Conservation (phyloP, 1,140 invertebrate genomes). For the Drosophila eugracilis region DNA sequence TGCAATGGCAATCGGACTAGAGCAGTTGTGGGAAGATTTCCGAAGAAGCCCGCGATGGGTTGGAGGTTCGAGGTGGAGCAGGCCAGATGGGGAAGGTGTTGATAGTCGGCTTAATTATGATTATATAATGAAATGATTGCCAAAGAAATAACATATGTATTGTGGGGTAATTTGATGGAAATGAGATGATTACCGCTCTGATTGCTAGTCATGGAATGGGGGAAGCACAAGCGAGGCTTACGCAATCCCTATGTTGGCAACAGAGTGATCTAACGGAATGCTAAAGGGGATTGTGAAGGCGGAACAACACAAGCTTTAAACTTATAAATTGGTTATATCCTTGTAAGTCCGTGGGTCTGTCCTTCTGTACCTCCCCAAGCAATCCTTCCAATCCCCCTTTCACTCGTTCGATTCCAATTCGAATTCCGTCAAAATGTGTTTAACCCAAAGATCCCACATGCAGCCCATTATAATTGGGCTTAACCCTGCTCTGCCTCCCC, state of each 20-base stretch:
- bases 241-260: neutral
- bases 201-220: constrained; percentile 3
- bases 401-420: constrained; percentile 16
- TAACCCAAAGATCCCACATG: constrained; percentile 33
- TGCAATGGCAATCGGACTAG: constrained; percentile 35
- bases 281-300: neutral
- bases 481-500: constrained; percentile 20
- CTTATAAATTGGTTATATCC: constrained; percentile 4
- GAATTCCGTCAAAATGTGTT: constrained; percentile 41
- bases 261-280: neutral
- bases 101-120: constrained; percentile 33
- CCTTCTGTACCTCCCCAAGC: neutral
- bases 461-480: constrained; percentile 47
- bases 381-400: neutral
- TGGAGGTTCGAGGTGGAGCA: constrained; percentile 1
- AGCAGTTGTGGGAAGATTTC: constrained; percentile 52
- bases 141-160: constrained; percentile 21
- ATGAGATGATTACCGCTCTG: constrained; percentile 27
- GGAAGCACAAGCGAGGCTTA: constrained; percentile 1
- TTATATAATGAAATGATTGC: constrained; percentile 41
- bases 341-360: no score
- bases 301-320: no score
- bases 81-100: constrained; percentile 27
- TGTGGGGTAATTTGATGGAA: constrained; percentile 25
- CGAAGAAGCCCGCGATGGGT: no score